A percentile compares a stretch with the other conserved stretches of the same genome.
Evolutionary conservation across 2,797 vertebrate genomes (phyloP).

Genomic region (Harpagifer antarcticus): DNA sequence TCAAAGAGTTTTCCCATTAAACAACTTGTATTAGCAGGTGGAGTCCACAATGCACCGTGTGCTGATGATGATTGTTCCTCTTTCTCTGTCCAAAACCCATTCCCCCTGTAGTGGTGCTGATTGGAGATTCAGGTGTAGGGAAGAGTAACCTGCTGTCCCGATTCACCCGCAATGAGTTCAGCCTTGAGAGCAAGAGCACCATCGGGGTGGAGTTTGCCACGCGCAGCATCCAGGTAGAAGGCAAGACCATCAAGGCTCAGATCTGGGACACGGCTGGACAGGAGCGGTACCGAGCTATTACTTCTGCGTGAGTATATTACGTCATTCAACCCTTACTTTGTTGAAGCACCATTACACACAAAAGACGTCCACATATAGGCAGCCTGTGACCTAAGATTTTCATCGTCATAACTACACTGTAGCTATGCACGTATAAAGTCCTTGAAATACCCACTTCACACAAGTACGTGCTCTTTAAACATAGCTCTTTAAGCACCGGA

Average conservation of each 20-base stretch:
- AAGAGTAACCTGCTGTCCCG: slow-evolving; percentile 93
- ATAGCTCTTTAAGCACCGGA: neutral
- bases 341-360: neutral
- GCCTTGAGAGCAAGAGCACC: slow-evolving; percentile 93
- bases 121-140: slow-evolving; percentile 91
- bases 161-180: slow-evolving; percentile 93
- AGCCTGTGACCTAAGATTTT: too few species aligned
- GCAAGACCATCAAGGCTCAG: slow-evolving; percentile 91
- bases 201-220: slow-evolving; percentile 94
- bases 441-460: neutral
- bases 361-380: neutral
- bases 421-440: too few species aligned
- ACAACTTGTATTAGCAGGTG: neutral
- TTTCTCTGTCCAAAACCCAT: neutral
- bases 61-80: neutral
- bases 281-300: slow-evolving; percentile 92
- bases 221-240: slow-evolving; percentile 91
- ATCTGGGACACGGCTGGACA: slow-evolving; percentile 91
- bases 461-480: neutral
- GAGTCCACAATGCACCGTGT: neutral
- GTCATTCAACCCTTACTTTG: neutral
- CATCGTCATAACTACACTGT: too few species aligned
- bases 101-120: slow-evolving; percentile 86
- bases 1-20: neutral
- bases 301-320: slow-evolving; percentile 87